phyloP scores from a whole-genome alignment of 2,797 vertebrate species.

The Sphaeramia orbicularis region DNA sequence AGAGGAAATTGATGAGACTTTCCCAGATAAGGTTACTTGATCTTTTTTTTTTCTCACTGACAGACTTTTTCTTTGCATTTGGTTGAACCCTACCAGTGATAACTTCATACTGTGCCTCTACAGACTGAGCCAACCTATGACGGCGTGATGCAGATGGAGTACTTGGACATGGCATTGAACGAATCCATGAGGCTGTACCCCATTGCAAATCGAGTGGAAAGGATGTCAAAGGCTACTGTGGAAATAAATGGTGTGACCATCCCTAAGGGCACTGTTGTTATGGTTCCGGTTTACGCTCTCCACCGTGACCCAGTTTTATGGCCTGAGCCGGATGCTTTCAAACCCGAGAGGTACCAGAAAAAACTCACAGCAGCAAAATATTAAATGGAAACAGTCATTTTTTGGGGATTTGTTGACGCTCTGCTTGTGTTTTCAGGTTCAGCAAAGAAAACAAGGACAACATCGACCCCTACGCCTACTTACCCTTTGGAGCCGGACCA shows the following conservation, averaged over 20 bases:
- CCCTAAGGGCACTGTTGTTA: slow-evolving; percentile 67
- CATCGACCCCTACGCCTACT: slow-evolving; percentile 81
- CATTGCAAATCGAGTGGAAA: slow-evolving; percentile 59
- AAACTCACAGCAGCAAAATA: not conserved
- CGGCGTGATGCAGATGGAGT: slow-evolving; percentile 81
- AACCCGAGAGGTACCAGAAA: slow-evolving; percentile 81
- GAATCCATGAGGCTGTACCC: slow-evolving; percentile 80
- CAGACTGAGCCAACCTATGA: slow-evolving; percentile 74
- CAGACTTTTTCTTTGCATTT: not conserved
- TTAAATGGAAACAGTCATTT: not conserved
- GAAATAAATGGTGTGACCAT: slow-evolving; percentile 80
- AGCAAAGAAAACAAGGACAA: slow-evolving; percentile 86
- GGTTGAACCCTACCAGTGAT: not conserved
- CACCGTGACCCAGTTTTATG: slow-evolving; percentile 71
- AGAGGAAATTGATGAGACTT: slow-evolving; percentile 72
- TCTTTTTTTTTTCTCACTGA: not conserved
- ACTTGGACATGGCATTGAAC: slow-evolving; percentile 84
- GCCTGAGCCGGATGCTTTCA: slow-evolving; percentile 80
- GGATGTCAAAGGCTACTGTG: slow-evolving; percentile 78
- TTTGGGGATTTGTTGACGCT: slow-evolving; percentile 7
- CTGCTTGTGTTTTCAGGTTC: slow-evolving; percentile 77
- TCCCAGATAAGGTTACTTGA: slow-evolving; percentile 76
- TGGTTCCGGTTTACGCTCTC: slow-evolving; percentile 72
- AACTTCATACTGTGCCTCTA: not conserved
- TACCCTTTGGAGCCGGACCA: slow-evolving; percentile 91